A percentile compares a stretch with the other conserved stretches of the same genome.
Evolutionary conservation across 2,888 invertebrate species (phyloP).

Genomic region (Drosophila pseudotalamancana): DNA sequence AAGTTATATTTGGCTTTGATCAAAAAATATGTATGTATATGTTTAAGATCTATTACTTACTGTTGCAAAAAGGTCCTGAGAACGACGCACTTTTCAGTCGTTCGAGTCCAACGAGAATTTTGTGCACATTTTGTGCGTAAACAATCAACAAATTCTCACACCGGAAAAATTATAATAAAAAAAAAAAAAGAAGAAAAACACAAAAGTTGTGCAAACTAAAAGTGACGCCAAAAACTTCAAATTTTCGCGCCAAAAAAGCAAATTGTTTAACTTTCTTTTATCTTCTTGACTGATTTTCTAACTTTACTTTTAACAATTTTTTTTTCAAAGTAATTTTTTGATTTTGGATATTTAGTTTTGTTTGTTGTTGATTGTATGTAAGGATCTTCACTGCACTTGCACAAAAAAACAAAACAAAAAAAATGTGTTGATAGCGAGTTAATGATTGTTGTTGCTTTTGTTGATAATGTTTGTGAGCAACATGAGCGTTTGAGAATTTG

Average conservation of each 20-base stretch:
- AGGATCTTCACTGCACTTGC: constrained; percentile 45
- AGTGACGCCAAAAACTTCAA: constrained; percentile 7
- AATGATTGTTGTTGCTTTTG: constrained; percentile 17
- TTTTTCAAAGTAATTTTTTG: neutral
- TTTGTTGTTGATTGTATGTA: neutral
- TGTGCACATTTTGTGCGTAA: constrained; percentile 74
- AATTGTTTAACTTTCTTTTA: neutral
- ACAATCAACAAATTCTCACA: constrained; percentile 44
- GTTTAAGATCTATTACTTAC: constrained; percentile 47
- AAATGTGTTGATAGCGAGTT: constrained; percentile 26
- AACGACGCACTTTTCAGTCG: constrained; percentile 76
- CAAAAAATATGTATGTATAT: neutral
- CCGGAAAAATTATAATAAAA: constrained; percentile 29
- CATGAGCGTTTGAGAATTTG: constrained; percentile 32
- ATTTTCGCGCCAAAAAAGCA: constrained; percentile 9
- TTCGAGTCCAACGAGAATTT: constrained; percentile 73
- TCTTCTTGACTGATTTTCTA: neutral
- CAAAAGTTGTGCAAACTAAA: constrained; percentile 8
- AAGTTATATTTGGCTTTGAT: neutral
- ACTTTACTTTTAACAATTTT: too few relatives aligned
- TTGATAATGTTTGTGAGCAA: constrained; percentile 24
- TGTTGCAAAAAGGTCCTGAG: constrained; percentile 18
- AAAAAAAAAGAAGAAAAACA: constrained; percentile 13
- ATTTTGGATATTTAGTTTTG: neutral
- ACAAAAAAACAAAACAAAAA: constrained; percentile 49